Evolutionary conservation across 2,797 vertebrate species (phyloP).

Genomic region (Melanotaenia pygmaea): DNA sequence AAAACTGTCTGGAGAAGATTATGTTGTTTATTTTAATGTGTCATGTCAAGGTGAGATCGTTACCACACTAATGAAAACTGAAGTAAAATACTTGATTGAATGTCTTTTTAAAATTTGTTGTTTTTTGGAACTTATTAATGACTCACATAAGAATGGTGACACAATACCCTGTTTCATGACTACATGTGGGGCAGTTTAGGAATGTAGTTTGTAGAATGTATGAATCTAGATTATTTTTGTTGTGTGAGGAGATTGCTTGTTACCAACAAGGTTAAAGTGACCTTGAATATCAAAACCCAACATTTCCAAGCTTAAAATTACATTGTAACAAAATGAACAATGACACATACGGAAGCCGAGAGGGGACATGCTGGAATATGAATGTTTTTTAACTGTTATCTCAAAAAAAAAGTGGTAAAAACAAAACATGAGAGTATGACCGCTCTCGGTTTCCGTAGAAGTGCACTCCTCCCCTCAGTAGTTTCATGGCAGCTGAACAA

Average conservation of each 20-base stretch:
- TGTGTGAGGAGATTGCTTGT: no score
- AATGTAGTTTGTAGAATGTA: no score
- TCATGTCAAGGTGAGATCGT: constrained; percentile 5
- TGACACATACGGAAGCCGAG: neutral
- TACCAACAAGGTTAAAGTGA: no score
- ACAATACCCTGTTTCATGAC: neutral
- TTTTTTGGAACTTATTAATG: neutral
- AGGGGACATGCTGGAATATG: no score
- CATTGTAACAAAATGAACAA: no score
- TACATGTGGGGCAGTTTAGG: neutral
- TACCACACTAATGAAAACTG: neutral
- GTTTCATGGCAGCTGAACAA: neutral
- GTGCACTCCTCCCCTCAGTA: neutral
- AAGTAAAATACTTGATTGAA: neutral
- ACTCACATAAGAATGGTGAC: neutral
- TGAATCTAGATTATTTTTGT: no score
- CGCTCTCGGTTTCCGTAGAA: no score
- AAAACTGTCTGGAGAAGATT: neutral
- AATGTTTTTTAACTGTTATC: no score
- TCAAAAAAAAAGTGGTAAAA: no score
- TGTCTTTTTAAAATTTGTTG: neutral
- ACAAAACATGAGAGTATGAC: no score
- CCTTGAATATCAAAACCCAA: neutral
- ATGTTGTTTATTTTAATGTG: neutral
- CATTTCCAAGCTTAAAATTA: no score